Evolutionary conservation across 2,797 vertebrate species (phyloP).

Genomic region (Bovichtus variegatus): DNA sequence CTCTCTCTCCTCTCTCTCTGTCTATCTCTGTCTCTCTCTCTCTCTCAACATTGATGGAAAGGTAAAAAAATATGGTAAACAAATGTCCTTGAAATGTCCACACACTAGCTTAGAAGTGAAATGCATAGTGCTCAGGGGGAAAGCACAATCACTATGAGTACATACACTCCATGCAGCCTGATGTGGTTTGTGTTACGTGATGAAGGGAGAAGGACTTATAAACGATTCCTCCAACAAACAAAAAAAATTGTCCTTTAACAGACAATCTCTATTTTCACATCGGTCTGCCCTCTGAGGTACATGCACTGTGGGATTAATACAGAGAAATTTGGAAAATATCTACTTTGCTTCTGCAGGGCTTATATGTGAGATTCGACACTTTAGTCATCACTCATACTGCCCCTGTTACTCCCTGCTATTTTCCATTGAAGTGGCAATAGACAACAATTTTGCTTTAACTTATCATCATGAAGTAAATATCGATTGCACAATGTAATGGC

Average conservation of each 20-base stretch:
- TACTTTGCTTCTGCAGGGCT: not conserved
- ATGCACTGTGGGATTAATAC: conserved; percentile 49
- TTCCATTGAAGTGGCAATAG: too few relatives aligned
- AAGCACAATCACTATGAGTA: not conserved
- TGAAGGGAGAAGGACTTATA: not conserved
- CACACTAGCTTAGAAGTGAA: conserved; percentile 26
- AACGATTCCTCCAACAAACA: not conserved
- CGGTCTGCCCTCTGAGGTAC: not conserved
- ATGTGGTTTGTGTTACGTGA: not conserved
- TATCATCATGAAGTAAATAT: too few relatives aligned
- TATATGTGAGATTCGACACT: conserved; percentile 10
- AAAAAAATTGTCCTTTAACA: conserved; percentile 13
- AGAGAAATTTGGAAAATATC: conserved; percentile 32
- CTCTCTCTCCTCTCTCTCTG: too few relatives aligned
- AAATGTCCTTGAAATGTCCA: conserved; percentile 78
- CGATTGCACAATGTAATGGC: too few relatives aligned
- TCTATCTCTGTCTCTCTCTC: too few relatives aligned
- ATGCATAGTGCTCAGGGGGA: conserved; percentile 7
- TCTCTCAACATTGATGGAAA: conserved; percentile 67
- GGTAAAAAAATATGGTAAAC: conserved; percentile 69
- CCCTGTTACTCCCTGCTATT: not conserved
- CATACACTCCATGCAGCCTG: not conserved
- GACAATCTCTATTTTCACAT: not conserved
- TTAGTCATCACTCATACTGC: not conserved
- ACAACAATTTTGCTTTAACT: too few relatives aligned